Evolutionary conservation across 2,797 vertebrate species (phyloP).

Genomic region (Hypotaenidia okinawae): DNA sequence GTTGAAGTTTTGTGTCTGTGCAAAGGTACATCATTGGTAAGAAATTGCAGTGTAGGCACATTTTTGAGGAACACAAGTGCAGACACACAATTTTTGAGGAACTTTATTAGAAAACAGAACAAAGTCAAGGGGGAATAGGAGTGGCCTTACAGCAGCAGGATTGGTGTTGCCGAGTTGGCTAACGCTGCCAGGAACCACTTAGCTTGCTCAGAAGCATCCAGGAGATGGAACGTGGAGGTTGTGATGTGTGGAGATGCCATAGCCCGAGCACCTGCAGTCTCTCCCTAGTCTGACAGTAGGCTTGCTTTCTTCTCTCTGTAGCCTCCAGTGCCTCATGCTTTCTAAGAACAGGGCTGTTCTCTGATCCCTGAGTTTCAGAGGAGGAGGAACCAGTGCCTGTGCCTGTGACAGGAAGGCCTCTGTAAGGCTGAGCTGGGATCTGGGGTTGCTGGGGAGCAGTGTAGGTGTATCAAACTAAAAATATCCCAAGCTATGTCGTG

Average conservation of each 20-base stretch:
- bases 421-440: neutral
- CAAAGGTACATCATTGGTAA: neutral
- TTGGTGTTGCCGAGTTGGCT: neutral
- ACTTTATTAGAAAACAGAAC: neutral
- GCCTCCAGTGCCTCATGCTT: neutral
- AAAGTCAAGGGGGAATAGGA: neutral
- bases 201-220: neutral
- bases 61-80: neutral
- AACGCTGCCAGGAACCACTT: neutral
- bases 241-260: neutral
- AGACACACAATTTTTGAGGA: too few relatives aligned
- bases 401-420: neutral
- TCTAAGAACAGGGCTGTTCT: neutral
- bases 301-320: neutral
- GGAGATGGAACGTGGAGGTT: neutral
- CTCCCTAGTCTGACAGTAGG: neutral
- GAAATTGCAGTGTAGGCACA: rapidly evolving
- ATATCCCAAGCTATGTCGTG: neutral
- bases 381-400: neutral
- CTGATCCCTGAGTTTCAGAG: neutral
- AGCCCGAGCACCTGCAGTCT: neutral
- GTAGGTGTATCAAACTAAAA: neutral
- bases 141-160: neutral
- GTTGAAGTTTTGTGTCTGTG: neutral
- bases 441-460: neutral